phyloP scores from a whole-genome alignment of 2,797 vertebrate species.

The Alcedo quadribrachys region DNA sequence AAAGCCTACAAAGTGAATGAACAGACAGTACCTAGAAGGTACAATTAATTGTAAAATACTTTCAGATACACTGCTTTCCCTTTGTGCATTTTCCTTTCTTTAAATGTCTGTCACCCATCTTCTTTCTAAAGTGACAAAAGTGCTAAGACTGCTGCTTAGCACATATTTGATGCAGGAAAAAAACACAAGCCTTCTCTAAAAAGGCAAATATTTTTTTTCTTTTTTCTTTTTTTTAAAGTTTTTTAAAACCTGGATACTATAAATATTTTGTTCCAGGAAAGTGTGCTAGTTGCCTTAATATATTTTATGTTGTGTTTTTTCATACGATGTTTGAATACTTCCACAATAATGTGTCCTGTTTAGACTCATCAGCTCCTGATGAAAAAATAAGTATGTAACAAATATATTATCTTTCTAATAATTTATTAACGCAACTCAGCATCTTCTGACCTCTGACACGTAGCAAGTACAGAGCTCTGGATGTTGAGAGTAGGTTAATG shows the following conservation, averaged over 20 bases:
- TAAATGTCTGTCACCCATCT: not conserved
- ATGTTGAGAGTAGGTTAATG: conserved; percentile 30
- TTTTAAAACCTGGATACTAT: not conserved
- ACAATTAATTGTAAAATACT: conserved; percentile 3
- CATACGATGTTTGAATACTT: conserved; percentile 9
- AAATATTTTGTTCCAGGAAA: conserved; percentile 12
- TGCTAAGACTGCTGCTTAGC: not conserved
- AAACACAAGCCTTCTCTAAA: not conserved
- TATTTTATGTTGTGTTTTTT: conserved; percentile 40
- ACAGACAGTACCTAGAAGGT: not conserved
- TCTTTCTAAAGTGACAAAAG: not conserved
- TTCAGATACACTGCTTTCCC: not conserved
- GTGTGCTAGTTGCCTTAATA: conserved; percentile 24
- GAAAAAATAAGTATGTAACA: not conserved
- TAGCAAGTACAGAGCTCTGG: not conserved
- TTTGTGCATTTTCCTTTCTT: not conserved
- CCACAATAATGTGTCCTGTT: not conserved
- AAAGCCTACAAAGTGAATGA: not conserved
- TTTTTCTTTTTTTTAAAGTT: not conserved
- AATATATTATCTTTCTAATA: conserved; percentile 50
- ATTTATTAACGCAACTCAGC: conserved; percentile 68
- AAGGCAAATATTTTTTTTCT: not conserved
- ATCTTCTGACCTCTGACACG: conserved; percentile 13
- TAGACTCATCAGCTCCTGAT: conserved; percentile 41
- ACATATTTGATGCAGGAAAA: not conserved